These are phyloP conservation scores for Heterotis niloticus DNA, from an alignment of 2,113 vertebrate genomes.

Conservation along the genomic window DNA sequence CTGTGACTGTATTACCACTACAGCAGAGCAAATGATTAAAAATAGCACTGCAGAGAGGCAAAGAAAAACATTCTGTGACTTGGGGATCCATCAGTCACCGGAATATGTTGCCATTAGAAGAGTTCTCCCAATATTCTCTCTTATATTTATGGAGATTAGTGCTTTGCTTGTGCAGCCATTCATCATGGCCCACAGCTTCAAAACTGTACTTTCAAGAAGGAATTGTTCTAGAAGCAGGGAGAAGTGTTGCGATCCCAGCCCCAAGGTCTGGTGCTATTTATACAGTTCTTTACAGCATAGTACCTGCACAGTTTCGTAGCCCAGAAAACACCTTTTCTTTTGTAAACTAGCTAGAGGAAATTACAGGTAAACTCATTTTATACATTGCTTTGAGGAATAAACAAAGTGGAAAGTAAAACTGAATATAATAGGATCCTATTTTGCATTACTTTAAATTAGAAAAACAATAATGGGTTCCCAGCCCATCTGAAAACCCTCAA, in stretches of 20 bases:
- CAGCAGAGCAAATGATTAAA: background rate
- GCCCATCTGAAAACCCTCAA: too few species aligned
- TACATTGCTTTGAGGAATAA: too few species aligned
- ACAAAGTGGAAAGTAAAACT: too few species aligned
- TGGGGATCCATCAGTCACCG: slow-evolving; percentile 7
- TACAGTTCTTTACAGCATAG: background rate
- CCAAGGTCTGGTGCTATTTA: background rate
- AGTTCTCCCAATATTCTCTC: background rate
- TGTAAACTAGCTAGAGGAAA: background rate
- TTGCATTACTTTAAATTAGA: too few species aligned
- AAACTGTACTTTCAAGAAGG: background rate
- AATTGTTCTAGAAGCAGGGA: background rate
- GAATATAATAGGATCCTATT: too few species aligned
- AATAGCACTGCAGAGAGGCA: background rate
- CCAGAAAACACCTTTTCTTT: background rate
- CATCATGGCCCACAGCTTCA: background rate
- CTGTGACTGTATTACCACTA: background rate
- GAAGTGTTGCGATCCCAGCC: background rate
- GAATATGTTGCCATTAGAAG: background rate
- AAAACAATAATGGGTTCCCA: too few species aligned
- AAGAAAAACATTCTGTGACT: background rate
- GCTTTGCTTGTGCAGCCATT: background rate
- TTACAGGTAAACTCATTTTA: background rate
- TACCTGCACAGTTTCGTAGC: background rate
- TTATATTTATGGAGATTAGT: slow-evolving; percentile 9